These are phyloP conservation scores for Squalus acanthias DNA, from an alignment of 2,797 vertebrate species.

Conservation along the genomic window DNA sequence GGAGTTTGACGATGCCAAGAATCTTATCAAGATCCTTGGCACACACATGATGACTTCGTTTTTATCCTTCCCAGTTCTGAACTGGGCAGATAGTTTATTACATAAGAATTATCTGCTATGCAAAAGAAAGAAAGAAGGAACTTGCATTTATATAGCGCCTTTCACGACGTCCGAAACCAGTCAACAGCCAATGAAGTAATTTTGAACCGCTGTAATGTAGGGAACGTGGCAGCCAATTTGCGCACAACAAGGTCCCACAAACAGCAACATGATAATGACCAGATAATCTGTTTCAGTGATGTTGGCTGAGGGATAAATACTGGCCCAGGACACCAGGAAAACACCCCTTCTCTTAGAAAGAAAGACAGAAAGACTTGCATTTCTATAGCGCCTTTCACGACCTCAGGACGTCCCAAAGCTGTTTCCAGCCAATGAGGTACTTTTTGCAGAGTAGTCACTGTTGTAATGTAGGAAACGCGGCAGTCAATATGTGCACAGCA, in stretches of 20 bases:
- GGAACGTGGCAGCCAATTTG: background rate
- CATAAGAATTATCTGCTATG: background rate
- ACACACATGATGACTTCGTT: background rate
- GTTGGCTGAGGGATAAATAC: background rate
- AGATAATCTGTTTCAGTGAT: too few species aligned
- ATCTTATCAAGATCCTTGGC: background rate
- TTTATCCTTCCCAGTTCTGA: background rate
- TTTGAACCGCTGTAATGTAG: background rate
- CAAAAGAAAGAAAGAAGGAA: too few species aligned
- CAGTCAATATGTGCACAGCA: too few species aligned
- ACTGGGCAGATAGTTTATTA: background rate
- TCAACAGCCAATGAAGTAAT: background rate
- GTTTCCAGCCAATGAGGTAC: too few species aligned
- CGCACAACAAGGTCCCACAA: background rate
- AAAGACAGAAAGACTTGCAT: too few species aligned
- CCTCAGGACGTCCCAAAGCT: too few species aligned
- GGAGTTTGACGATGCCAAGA: background rate
- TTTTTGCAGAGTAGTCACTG: too few species aligned
- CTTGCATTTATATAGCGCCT: background rate
- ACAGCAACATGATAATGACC: background rate
- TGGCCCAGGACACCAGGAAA: background rate
- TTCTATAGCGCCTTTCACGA: too few species aligned
- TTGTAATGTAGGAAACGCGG: too few species aligned
- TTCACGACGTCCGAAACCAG: background rate
- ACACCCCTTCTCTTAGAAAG: background rate